A percentile compares a stretch with the other conserved stretches of the same genome.
Conservation (phyloP, 2,888 invertebrate genomes). For the Caenorhabditis sp. region DNA sequence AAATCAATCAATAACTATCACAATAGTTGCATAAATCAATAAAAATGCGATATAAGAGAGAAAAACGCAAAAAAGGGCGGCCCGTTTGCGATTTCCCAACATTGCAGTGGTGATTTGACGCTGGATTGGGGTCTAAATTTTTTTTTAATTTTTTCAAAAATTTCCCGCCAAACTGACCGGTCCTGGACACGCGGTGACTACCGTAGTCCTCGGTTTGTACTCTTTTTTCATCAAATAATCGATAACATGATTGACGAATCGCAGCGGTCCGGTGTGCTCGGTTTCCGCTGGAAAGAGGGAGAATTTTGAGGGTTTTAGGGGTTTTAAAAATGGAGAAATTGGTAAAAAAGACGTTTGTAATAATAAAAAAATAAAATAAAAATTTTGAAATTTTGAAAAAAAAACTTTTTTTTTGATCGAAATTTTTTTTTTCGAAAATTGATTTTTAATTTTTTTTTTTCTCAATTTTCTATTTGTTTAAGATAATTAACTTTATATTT, state of each 20-base stretch:
- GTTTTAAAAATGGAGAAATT: too few species aligned
- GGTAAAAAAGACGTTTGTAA: too few species aligned
- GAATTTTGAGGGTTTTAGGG: too few species aligned
- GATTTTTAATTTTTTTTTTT: too few species aligned
- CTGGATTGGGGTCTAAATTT: constrained; percentile 67
- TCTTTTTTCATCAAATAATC: constrained; percentile 55
- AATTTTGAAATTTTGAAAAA: too few species aligned
- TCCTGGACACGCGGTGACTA: constrained; percentile 63
- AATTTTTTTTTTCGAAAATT: too few species aligned
- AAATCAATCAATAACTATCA: constrained; percentile 67
- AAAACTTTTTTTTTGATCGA: too few species aligned
- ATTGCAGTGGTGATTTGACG: constrained; percentile 75
- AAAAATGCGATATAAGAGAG: constrained; percentile 72
- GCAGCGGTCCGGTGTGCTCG: constrained; percentile 53
- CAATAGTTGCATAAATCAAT: constrained; percentile 73
- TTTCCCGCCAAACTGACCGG: constrained; percentile 26
- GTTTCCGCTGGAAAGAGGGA: constrained; percentile 59
- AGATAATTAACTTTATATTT: too few species aligned
- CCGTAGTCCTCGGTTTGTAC: constrained; percentile 49
- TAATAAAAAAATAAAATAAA: too few species aligned
- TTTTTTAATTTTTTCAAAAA: too few species aligned
- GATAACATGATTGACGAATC: constrained; percentile 54
- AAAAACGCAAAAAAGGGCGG: constrained; percentile 72
- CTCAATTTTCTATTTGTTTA: too few species aligned
- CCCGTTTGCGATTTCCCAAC: constrained; percentile 77